Conservation (phyloP, 2,113 vertebrate species). For the Anhinga rufa region DNA sequence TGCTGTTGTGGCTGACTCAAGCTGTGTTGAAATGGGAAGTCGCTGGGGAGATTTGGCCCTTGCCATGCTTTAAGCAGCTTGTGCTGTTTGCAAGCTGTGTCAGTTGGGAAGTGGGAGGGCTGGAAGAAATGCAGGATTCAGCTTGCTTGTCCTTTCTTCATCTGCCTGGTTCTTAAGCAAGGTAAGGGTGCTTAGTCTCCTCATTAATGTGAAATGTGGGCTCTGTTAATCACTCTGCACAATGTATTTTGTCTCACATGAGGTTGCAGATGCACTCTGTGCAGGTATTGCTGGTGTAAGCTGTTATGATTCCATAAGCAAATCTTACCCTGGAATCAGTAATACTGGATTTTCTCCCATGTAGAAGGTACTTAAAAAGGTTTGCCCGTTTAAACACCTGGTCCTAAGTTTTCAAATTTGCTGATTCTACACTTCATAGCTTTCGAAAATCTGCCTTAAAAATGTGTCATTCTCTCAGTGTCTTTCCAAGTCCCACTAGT, state of each 20-base stretch:
- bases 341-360: neutral
- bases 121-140: neutral
- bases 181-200: neutral
- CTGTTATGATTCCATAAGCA: neutral
- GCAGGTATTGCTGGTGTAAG: neutral
- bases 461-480: neutral
- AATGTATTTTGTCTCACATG: neutral
- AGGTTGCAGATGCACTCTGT: neutral
- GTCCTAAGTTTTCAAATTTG: neutral
- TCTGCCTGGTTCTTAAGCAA: neutral
- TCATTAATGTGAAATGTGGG: neutral
- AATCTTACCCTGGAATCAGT: neutral
- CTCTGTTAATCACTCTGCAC: neutral
- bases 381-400: neutral
- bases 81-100: neutral
- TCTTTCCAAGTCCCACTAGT: neutral
- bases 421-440: neutral
- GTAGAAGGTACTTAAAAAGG: neutral
- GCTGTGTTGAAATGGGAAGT: neutral
- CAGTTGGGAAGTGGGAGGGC: neutral
- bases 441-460: neutral
- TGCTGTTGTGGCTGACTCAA: neutral
- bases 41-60: neutral
- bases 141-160: neutral
- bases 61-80: neutral